Evolutionary conservation across 2,888 invertebrate species (phyloP), one percentile per base, ranked within the genome.

Genomic region (Thymelicus sylvestris): DNA sequence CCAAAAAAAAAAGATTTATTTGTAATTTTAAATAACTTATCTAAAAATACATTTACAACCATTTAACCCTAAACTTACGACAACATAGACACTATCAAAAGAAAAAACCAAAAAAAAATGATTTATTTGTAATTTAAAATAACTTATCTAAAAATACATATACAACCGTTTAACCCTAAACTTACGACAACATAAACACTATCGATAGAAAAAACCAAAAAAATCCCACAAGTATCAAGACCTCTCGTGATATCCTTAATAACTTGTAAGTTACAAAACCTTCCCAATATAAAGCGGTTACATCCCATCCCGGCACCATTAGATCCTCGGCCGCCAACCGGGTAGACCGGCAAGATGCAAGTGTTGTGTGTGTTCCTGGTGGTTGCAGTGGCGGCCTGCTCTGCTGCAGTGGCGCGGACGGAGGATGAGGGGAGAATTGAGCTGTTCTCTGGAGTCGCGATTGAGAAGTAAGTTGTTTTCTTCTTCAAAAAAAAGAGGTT

Each of bases 401-500:
- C 82, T 72, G 93, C 90, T 2, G 93, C 93, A 0, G 62, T 75
- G 0, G 78, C 66, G 8, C 15, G 48, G n/a, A 60, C 24, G 12
- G 89, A 89, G 71, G 88, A 90, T 13, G 88, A 91, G 69, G 86
- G 81, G 2, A 86, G 78, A 75, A 81, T 93, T 7, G 92, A 93
- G 71, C 79, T 93, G 19, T 91, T 93, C 63, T 88, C 91, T 3
- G 93, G 93, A 74, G 92, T 93, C 2, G 89, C 91, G 12, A 90
- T 93, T 77, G 91, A 93, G 77, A 77, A 79, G 79, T 79, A 50
- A 91, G 91, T 89, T 64, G 15, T 66, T 72, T 68, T n/a, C n/a
- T n/a, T n/a, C n/a, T n/a, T n/a, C n/a, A n/a, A n/a, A n/a, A n/a
- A n/a, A n/a, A n/a, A n/a, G n/a, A n/a, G n/a, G n/a, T n/a, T n/a